Evolutionary conservation across 2,797 vertebrate genomes (phyloP), one percentile per base, ranked within the genome.

Genomic region (Propithecus deckenii): DNA sequence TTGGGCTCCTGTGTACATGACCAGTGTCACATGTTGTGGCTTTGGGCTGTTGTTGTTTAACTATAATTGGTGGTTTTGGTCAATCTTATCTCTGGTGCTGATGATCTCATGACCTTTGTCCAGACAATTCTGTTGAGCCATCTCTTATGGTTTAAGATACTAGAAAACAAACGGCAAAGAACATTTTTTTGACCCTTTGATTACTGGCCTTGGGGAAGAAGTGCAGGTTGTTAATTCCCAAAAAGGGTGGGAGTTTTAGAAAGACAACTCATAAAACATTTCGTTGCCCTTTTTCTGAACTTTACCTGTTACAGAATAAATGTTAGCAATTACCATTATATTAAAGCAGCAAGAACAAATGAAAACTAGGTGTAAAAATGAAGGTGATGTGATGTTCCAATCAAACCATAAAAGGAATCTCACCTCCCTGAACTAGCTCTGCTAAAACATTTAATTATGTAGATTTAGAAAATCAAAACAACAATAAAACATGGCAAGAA

Each of bases 401-500:
- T 78, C 10, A 80, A 71, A 90, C 74, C 69, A 35, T 63, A 75
- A 86, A 76, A 86, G 22, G 5, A 65, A 11, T 80, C 4, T 87
- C 3, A 57, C 4, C 7, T 80, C 6, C 7, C 1, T 57, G 20
- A 13, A n/a, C 0, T 81, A 13, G 4, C 5, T 65, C 10, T 84
- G 10, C 8, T 71, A 20, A 80, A 32, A 55, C 50, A 52, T 63
- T 96, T 89, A 71, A 61, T 72, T 78, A 6, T 22, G 2, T 35
- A 4, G 13, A 94, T 63, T 85, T 69, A 92, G 48, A 92, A 86
- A 85, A 83, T 75, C 17, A 78, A 91, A 92, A 41, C 28, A 88
- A 74, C 8, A 48, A 35, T 72, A 52, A 14, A 55, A 85, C 35
- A 32, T 22, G 2, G 5, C 13, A 17, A 43, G 28, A 63, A 8